These are phyloP conservation scores for Sympetrum striolatum DNA, from an alignment of 2,888 invertebrate genomes.

Conservation along the genomic window DNA sequence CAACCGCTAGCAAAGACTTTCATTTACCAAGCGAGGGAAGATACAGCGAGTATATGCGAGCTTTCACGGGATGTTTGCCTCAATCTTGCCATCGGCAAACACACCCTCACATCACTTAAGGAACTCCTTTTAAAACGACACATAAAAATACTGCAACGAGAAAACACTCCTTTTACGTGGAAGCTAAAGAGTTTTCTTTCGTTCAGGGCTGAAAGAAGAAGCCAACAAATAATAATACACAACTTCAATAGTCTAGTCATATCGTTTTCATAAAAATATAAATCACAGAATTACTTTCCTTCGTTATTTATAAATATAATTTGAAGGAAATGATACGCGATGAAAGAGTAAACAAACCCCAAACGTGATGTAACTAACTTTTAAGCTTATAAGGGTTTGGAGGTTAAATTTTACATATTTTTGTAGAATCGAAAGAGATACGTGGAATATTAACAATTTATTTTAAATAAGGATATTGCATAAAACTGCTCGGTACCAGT, in stretches of 20 bases:
- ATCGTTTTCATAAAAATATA: neutral
- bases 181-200: neutral
- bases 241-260: neutral
- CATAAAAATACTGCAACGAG: neutral
- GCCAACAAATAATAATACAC: neutral
- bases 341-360: too few relatives aligned
- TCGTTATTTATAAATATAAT: too few relatives aligned
- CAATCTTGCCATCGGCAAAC: neutral
- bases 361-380: too few relatives aligned
- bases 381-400: too few relatives aligned
- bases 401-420: too few relatives aligned
- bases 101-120: neutral
- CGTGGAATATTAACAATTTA: too few relatives aligned
- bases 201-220: neutral
- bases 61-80: neutral
- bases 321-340: too few relatives aligned
- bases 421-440: too few relatives aligned
- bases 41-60: neutral
- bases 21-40: neutral
- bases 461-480: too few relatives aligned
- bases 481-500: too few relatives aligned
- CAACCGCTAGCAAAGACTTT: neutral
- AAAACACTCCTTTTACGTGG: neutral
- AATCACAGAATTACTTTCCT: neutral
- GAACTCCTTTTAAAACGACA: neutral